Conservation (phyloP, 1,140 invertebrate species). For the Apis mellifera region DNA sequence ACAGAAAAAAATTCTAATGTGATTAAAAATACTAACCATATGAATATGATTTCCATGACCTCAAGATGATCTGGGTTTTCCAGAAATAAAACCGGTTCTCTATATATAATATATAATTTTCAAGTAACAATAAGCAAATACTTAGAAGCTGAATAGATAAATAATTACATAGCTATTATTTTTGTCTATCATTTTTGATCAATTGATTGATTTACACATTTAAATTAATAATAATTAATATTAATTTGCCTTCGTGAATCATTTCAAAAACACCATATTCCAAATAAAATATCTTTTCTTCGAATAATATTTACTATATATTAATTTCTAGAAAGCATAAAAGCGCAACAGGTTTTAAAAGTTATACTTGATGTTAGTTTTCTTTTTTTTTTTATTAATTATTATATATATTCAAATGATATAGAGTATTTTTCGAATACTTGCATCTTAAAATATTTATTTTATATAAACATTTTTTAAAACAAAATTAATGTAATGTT, state of each 20-base stretch:
- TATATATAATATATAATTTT: not conserved
- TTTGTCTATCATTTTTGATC: not conserved
- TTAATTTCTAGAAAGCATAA: not conserved
- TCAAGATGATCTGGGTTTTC: constrained; percentile 50
- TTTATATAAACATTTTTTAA: not conserved
- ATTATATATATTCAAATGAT: not conserved
- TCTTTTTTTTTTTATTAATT: not conserved
- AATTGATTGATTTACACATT: not conserved
- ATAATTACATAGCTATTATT: not conserved
- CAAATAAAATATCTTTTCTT: not conserved
- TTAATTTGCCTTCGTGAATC: not conserved
- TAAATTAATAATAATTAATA: not conserved
- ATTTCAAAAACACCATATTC: not conserved
- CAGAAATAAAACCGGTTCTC: constrained; percentile 45
- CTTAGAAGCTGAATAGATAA: not conserved
- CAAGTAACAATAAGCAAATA: not conserved
- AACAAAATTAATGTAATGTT: not conserved
- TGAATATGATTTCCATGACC: constrained; percentile 7
- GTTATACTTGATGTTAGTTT: not conserved
- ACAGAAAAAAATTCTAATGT: not conserved
- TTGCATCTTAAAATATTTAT: too few relatives aligned
- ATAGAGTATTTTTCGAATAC: not conserved
- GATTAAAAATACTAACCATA: not conserved
- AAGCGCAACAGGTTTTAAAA: not conserved
- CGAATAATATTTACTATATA: not conserved